Evolutionary conservation across 2,888 invertebrate species (phyloP).

Genomic region (Drosophila parthenogenetica): DNA sequence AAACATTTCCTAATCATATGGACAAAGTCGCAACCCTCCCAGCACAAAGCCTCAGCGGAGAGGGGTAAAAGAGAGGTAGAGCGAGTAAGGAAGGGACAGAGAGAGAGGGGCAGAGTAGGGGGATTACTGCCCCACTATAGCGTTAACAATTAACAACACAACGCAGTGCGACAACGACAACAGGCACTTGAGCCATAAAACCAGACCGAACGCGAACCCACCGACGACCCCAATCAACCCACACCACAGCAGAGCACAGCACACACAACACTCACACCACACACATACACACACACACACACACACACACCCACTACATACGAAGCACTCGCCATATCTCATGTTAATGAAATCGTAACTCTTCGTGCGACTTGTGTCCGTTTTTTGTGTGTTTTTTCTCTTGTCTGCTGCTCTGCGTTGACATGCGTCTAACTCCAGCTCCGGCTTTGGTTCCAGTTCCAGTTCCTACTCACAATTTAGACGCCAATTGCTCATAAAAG

Average conservation of each 20-base stretch:
- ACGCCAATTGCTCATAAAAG: constrained; percentile 41
- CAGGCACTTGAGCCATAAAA: constrained; percentile 74
- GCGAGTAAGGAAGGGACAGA: not conserved
- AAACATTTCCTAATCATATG: constrained; percentile 80
- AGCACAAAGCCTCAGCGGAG: not conserved
- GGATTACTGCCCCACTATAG: constrained; percentile 20
- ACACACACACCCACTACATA: not conserved
- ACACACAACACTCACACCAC: constrained; percentile 6
- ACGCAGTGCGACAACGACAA: constrained; percentile 65
- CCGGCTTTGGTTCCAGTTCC: constrained; percentile 4
- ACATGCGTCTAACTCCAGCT: constrained; percentile 41
- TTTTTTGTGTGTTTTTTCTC: constrained; percentile 53
- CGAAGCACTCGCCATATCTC: constrained; percentile 76
- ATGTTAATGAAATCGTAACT: constrained; percentile 82
- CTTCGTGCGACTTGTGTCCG: constrained; percentile 74
- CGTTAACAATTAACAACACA: constrained; percentile 73
- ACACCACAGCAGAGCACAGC: constrained; percentile 11
- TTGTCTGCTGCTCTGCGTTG: constrained; percentile 23
- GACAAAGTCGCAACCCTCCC: constrained; percentile 51
- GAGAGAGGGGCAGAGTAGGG: not conserved
- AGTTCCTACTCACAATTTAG: constrained; percentile 24
- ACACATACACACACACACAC: not conserved
- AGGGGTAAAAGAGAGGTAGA: no score
- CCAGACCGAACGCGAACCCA: constrained; percentile 61
- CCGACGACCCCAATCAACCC: constrained; percentile 61